Evolutionary conservation across 1,140 invertebrate species (phyloP).

Genomic region (Drosophila littoralis): DNA sequence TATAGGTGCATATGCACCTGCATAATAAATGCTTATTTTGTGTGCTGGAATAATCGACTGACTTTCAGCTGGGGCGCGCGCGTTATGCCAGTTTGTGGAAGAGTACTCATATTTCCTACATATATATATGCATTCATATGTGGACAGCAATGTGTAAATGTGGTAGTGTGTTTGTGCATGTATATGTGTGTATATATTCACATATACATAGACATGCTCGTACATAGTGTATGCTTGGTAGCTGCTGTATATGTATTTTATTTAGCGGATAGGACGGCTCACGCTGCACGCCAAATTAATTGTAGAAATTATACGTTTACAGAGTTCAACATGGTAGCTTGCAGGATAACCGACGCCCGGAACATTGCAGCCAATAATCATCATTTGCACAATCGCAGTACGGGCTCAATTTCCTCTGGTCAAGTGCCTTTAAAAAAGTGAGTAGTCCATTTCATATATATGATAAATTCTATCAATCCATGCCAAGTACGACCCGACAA

Average conservation of each 20-base stretch:
- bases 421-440: slow-evolving; percentile 99
- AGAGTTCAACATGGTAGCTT: slow-evolving; percentile 99
- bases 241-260: slow-evolving; percentile 72
- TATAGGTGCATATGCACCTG: background rate
- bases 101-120: slow-evolving; percentile 20
- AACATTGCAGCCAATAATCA: slow-evolving; percentile 90
- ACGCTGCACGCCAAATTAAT: slow-evolving; percentile 86
- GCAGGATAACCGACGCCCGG: slow-evolving; percentile 95
- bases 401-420: slow-evolving; percentile 89
- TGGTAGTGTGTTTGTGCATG: slow-evolving; percentile 27
- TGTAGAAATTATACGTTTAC: slow-evolving; percentile 89
- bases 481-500: background rate
- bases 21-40: slow-evolving; percentile 15
- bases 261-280: slow-evolving; percentile 82
- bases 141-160: slow-evolving; percentile 58
- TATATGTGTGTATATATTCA: slow-evolving; percentile 29
- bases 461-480: background rate
- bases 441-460: slow-evolving; percentile 85
- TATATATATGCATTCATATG: slow-evolving; percentile 54
- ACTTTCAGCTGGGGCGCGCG: slow-evolving; percentile 14
- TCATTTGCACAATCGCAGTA: slow-evolving; percentile 85
- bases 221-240: slow-evolving; percentile 72
- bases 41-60: slow-evolving; percentile 13
- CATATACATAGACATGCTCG: slow-evolving; percentile 42
- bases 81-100: slow-evolving; percentile 58